Evolutionary conservation across 1,140 invertebrate species (phyloP).

Genomic region (Phortica variegata): DNA sequence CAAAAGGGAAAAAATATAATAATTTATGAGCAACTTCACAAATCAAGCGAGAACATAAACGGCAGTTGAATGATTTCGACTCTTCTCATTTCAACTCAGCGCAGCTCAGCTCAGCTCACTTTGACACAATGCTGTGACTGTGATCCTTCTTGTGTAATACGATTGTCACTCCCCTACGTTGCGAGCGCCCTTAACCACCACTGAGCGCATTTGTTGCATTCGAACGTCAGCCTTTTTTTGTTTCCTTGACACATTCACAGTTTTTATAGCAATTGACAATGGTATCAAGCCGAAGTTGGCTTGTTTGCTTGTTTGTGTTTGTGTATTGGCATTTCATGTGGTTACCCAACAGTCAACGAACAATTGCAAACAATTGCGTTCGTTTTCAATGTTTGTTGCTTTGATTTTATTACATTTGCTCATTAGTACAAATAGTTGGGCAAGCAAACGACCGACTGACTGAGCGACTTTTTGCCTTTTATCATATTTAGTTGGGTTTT

Average conservation of each 20-base stretch:
- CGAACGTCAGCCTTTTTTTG: constrained; percentile 7
- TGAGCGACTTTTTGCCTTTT: too few species aligned
- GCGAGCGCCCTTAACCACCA: too few species aligned
- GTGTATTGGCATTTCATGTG: constrained; percentile 34
- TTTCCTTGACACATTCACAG: constrained; percentile 10
- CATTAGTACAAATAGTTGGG: constrained; percentile 51
- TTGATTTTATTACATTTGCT: constrained; percentile 43
- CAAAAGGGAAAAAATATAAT: too few species aligned
- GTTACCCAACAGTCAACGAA: constrained; percentile 15
- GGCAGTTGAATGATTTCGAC: not conserved
- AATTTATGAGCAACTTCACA: constrained; percentile 51
- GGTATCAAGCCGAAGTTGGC: too few species aligned
- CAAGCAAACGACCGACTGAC: too few species aligned
- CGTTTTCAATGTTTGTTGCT: constrained; percentile 7
- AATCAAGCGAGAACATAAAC: constrained; percentile 48
- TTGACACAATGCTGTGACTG: not conserved
- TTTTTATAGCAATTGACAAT: too few species aligned
- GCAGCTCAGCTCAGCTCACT: not conserved
- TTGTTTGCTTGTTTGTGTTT: constrained; percentile 2
- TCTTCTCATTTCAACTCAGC: not conserved
- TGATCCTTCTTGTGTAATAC: too few species aligned
- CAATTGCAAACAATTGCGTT: constrained; percentile 32
- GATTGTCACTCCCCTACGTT: constrained; percentile 30
- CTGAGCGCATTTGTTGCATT: too few species aligned
- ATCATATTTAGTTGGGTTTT: too few species aligned